A percentile compares a stretch with the other conserved stretches of the same genome.
phyloP scores from a whole-genome alignment of 2,113 vertebrate genomes.

The Cinclus mexicanus region DNA sequence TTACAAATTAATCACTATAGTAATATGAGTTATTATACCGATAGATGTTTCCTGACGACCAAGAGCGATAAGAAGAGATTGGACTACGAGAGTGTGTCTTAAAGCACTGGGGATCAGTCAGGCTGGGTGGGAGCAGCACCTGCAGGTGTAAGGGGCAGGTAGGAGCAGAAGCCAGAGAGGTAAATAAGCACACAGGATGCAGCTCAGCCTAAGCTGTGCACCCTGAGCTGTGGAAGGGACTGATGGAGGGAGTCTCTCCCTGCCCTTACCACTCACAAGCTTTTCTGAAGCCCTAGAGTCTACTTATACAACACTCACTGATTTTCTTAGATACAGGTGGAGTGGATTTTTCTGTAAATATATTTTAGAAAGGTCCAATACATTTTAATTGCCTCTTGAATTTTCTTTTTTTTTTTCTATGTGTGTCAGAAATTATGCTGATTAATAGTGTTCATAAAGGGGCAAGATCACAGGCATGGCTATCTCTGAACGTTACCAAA shows the following conservation, averaged over 20 bases:
- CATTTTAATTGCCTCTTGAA: not conserved
- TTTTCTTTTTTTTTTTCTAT: not conserved
- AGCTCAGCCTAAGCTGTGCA: not conserved
- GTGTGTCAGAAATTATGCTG: not conserved
- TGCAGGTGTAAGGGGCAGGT: not conserved
- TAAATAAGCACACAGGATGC: not conserved
- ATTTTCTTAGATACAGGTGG: not conserved
- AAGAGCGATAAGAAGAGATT: not conserved
- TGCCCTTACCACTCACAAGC: not conserved
- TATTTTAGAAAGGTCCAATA: not conserved
- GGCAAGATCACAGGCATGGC: not conserved
- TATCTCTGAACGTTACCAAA: not conserved
- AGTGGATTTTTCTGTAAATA: not conserved
- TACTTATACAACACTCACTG: not conserved
- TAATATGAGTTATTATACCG: not conserved
- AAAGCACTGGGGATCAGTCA: not conserved
- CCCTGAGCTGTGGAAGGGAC: not conserved
- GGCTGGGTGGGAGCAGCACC: not conserved
- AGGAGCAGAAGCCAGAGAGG: not conserved
- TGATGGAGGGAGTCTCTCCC: not conserved
- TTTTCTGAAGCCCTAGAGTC: not conserved
- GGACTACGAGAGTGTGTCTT: fast-evolving
- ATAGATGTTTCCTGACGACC: not conserved
- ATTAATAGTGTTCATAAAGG: not conserved
- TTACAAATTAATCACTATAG: not conserved